A percentile compares a stretch with the other conserved stretches of the same genome.
Evolutionary conservation across 2,113 vertebrate species (phyloP).

Genomic region (Sisor rabdophorus): DNA sequence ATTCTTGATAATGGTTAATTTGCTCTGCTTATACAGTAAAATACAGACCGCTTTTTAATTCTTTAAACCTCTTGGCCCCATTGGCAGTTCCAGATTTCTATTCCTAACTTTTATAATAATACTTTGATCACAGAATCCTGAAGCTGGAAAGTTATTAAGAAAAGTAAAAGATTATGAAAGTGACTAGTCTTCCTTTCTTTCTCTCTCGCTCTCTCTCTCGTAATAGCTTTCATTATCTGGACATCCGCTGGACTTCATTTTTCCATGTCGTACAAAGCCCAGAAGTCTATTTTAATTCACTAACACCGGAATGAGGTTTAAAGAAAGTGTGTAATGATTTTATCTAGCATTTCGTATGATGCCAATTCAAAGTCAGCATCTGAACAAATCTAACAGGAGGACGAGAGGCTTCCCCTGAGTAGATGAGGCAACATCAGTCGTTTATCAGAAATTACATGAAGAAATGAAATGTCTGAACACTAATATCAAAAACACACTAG

Average conservation of each 20-base stretch:
- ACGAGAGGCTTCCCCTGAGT: background rate
- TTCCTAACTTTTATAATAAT: slow-evolving; percentile 8
- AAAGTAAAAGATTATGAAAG: slow-evolving; percentile 17
- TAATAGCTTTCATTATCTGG: background rate
- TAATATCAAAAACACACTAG: background rate
- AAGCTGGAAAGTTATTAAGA: slow-evolving; percentile 4
- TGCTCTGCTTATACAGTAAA: slow-evolving; percentile 1
- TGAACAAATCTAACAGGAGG: slow-evolving; percentile 8
- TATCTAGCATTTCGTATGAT: slow-evolving; percentile 8
- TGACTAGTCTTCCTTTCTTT: slow-evolving; percentile 13
- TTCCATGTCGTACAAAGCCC: slow-evolving; percentile 4
- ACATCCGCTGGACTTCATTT: background rate
- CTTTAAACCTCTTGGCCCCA: slow-evolving; percentile 5
- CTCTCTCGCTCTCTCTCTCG: background rate
- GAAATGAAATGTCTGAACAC: background rate
- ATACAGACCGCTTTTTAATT: slow-evolving; percentile 18
- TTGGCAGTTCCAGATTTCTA: slow-evolving; percentile 11
- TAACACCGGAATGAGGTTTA: background rate
- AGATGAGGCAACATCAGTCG: background rate
- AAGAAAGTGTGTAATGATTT: background rate
- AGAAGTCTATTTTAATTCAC: background rate
- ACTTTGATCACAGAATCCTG: background rate
- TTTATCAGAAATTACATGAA: background rate
- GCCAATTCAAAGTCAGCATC: background rate
- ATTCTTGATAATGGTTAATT: slow-evolving; percentile 4